phyloP scores from a whole-genome alignment of 2,888 invertebrate genomes.

The Oxytorus armatus region DNA sequence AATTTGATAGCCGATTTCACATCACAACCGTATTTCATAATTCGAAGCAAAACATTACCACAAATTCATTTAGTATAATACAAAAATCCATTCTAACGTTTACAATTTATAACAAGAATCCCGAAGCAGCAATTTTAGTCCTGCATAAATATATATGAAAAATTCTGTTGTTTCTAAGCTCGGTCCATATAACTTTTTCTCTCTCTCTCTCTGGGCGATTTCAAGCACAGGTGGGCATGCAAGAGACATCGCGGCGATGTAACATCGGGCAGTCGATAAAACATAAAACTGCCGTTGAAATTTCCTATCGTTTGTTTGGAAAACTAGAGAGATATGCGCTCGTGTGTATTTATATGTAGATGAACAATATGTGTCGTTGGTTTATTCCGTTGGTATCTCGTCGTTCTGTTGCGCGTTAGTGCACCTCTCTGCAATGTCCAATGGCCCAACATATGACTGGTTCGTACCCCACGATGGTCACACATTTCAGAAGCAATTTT shows the following conservation, averaged over 20 bases:
- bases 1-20: no score
- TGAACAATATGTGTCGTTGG: not conserved
- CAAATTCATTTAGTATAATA: no score
- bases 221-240: slow-evolving; percentile 22
- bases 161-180: slow-evolving; percentile 9
- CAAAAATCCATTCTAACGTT: no score
- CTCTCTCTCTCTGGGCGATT: not conserved
- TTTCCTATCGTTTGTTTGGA: slow-evolving; percentile 37
- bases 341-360: no score
- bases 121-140: slow-evolving; percentile 15
- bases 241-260: slow-evolving; percentile 18
- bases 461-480: not conserved
- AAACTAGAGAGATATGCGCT: slow-evolving; percentile 16
- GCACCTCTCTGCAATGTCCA: not conserved
- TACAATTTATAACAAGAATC: slow-evolving; percentile 25
- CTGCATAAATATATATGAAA: slow-evolving; percentile 22
- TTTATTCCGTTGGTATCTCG: not conserved
- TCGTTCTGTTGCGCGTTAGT: not conserved
- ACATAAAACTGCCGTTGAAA: slow-evolving; percentile 57
- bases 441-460: not conserved
- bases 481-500: slow-evolving; percentile 30
- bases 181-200: slow-evolving; percentile 1
- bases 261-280: slow-evolving; percentile 62
- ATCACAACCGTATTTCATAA: no score
- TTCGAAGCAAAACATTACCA: no score